Conservation (phyloP, 2,113 vertebrate genomes). For the Apodemus speciosus region DNA sequence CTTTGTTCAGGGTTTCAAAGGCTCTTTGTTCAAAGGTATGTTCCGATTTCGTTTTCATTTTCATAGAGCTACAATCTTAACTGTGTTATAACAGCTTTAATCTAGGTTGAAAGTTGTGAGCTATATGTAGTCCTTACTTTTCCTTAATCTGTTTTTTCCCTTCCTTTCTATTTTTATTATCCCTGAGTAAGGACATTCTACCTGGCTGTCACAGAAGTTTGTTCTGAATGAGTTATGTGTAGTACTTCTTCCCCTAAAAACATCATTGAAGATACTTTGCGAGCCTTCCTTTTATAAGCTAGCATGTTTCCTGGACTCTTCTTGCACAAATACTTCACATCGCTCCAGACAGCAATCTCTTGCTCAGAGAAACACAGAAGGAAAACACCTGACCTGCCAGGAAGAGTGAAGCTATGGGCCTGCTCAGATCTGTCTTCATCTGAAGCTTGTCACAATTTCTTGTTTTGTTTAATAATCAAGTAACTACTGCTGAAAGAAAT, state of each 20-base stretch:
- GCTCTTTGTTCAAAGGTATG: neutral
- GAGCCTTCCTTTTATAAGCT: neutral
- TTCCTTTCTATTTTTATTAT: neutral
- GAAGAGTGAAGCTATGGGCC: neutral
- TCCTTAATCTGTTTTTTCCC: neutral
- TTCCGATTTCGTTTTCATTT: slow-evolving; percentile 23
- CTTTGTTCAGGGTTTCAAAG: neutral
- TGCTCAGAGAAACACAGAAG: neutral
- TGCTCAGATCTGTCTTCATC: neutral
- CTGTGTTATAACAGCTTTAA: neutral
- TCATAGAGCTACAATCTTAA: neutral
- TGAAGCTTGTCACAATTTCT: neutral
- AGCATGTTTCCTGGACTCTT: neutral
- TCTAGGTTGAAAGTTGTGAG: neutral
- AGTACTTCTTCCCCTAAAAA: neutral
- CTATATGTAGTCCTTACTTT: neutral
- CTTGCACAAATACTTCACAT: neutral
- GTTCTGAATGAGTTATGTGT: neutral
- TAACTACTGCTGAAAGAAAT: neutral
- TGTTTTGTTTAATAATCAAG: neutral
- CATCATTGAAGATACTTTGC: neutral
- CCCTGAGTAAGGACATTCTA: neutral
- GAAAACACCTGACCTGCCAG: neutral
- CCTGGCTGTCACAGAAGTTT: slow-evolving; percentile 7
- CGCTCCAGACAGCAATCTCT: neutral